Base-by-base conservation (phyloP, 2,888 invertebrate genomes). In the Pardosa pseudoannulata region DNA sequence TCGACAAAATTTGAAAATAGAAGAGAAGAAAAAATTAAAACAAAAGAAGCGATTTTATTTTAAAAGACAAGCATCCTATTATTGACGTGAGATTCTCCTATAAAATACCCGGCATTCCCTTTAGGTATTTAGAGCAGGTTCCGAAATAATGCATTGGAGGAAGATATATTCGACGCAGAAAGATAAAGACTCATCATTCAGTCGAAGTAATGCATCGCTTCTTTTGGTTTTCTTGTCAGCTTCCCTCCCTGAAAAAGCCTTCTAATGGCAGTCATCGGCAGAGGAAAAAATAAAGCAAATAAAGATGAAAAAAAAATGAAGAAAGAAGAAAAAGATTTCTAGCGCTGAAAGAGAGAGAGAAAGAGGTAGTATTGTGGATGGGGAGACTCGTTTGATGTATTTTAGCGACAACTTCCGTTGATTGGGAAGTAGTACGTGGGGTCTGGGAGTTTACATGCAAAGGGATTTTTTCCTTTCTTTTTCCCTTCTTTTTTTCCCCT, bases 381-480 rank as follows among this genome's bases (percentile, higher is more conserved):
- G 23, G 56, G 56, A 56, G 23, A 16, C 56, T 23, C 56, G 23
- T 56, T 56, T 56, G 56, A 56, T 56, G 56, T 56, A 56, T 56
- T 56, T 56, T 56, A 56, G 56, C 56, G 56, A 23, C 56, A 56
- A 56, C 56, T 56, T 56, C 56, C 56, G 56, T 56, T 56, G 56
- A 56, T 56, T 56, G 56, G 5, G 56, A 56, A 56, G 23, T 56
- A 56, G 56, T 56, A 23, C 56, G 56, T 56, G 56, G 56, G 56
- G 56, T 56, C 56, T 56, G 6, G 23, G 11, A 56, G 56, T 56
- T 56, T 56, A 56, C 56, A 56, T 56, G 56, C 56, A 56, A 56
- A 56, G 56, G 56, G 56, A 56, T 56, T 56, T 56, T 23, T 23
- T 46, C 16, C 16, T 46, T 6, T 46, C 16, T 56, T 56, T 56